Percentiles rank a stretch among this genome's conserved stretches.
phyloP scores from a whole-genome alignment of 2,888 invertebrate genomes.

The Ornithoptera alexandrae region DNA sequence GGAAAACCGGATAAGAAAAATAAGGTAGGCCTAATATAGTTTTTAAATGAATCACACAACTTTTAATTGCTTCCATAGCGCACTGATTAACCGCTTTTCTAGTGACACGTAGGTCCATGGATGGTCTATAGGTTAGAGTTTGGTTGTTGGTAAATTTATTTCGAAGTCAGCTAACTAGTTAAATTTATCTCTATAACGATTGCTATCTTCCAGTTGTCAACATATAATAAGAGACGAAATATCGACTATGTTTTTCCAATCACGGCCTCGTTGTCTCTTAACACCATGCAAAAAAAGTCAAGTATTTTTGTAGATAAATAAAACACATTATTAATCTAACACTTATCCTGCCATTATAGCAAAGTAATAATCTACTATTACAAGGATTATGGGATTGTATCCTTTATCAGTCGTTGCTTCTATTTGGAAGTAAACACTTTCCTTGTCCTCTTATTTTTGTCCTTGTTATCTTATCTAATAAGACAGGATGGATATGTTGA shows the following conservation, averaged over 20 bases:
- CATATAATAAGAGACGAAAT: too few relatives aligned
- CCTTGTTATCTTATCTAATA: background rate
- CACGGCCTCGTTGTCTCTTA: too few relatives aligned
- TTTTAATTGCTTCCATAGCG: too few relatives aligned
- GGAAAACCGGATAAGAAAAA: constrained; percentile 85
- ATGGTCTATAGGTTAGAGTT: too few relatives aligned
- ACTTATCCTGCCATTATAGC: background rate
- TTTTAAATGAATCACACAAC: background rate
- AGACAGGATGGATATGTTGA: background rate
- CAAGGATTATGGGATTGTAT: background rate
- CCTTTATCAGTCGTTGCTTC: background rate
- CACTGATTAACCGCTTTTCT: too few relatives aligned
- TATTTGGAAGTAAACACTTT: background rate
- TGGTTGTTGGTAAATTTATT: too few relatives aligned
- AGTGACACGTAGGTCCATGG: too few relatives aligned
- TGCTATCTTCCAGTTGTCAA: too few relatives aligned
- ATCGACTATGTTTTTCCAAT: too few relatives aligned
- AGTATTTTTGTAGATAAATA: background rate
- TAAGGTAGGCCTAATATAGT: constrained; percentile 77
- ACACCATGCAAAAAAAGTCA: too few relatives aligned
- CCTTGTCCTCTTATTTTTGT: background rate
- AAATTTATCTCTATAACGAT: too few relatives aligned
- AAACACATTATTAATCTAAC: background rate
- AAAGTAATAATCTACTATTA: background rate
- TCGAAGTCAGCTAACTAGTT: too few relatives aligned